Percentiles rank a stretch among this genome's conserved stretches.
These are phyloP conservation scores for Drymodes brunneopygia DNA, from an alignment of 2,113 vertebrate genomes.

Conservation along the genomic window DNA sequence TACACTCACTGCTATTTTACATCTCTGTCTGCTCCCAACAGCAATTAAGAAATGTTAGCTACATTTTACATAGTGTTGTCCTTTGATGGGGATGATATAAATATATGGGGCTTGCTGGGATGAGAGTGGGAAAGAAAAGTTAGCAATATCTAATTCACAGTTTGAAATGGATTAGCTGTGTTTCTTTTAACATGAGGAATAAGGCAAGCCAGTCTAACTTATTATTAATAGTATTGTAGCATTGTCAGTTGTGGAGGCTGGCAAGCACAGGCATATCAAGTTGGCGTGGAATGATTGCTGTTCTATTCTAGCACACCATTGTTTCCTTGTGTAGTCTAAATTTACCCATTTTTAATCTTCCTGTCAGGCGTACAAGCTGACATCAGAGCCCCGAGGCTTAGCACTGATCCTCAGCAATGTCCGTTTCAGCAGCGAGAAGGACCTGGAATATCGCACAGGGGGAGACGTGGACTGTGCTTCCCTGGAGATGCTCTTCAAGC, in stretches of 20 bases:
- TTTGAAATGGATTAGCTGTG: background rate
- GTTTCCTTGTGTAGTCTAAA: background rate
- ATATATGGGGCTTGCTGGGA: background rate
- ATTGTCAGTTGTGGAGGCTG: background rate
- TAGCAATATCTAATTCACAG: background rate
- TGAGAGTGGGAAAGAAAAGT: background rate
- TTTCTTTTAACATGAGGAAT: background rate
- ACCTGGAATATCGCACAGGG: constrained; percentile 86
- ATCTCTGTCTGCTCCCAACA: background rate
- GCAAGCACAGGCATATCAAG: background rate
- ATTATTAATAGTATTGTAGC: background rate
- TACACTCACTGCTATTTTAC: background rate
- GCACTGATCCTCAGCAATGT: constrained; percentile 92
- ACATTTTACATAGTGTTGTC: background rate
- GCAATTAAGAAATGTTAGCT: background rate
- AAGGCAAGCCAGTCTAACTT: background rate
- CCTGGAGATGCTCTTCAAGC: constrained; percentile 83
- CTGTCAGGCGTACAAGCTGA: constrained; percentile 85
- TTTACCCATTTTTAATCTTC: background rate
- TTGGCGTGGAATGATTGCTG: background rate
- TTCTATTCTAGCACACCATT: background rate
- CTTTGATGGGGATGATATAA: background rate
- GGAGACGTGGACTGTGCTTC: constrained; percentile 88
- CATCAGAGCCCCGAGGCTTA: constrained; percentile 83
- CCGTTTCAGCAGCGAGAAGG: constrained; percentile 78